Base-by-base conservation (phyloP, 2,797 vertebrate genomes). In the Mormyrus proboscirostris region DNA sequence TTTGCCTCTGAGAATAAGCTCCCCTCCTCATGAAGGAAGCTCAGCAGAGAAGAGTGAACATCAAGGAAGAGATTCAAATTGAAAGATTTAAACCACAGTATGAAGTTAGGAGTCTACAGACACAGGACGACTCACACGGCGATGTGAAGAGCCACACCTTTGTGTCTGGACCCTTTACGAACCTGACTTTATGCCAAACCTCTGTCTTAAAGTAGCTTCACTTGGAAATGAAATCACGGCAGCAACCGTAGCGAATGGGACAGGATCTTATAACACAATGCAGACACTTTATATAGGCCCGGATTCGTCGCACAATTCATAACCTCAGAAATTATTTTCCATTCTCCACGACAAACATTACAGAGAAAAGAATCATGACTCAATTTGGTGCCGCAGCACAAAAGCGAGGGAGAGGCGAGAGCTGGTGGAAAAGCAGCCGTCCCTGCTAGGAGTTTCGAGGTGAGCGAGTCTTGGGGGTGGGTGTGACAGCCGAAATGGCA, bases 311-410 rank as follows among this genome's bases (percentile, higher is more conserved):
- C 53, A 87, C 47, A 86, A 86, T 59, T 87, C 53, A 55, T 55
- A 55, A 88, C 33, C 62, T 88, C 55, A 65, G n/a, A 88, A 88
- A 41, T 88, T 53, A 41, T 57, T 53, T 62, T 25, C 86, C n/a
- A 65, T 55, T 62, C 85, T 29, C 85, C 53, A 38, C 9, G 25
- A 57, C 50, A 25, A 87, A 87, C 51, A 55, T 87, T 55, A 88
- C 8, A 44, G 50, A 59, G 88, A 57, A 38, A 50, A 83, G 50
- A 62, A 65, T 65, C 19, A 44, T 33, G n/a, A 44, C n/a, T 41
- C 55, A 41, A 44, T 65, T 65, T 88, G 25, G n/a, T 65, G 6
- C 25, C n/a, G 16, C 44, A 2, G 41, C 87, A 29, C 19, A 38
- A 25, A 25, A 38, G 59, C 16, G 38, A 38, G 33, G 9, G 53